phyloP scores from a whole-genome alignment of 2,888 invertebrate species.

The Cremastobaeus sp. region DNA sequence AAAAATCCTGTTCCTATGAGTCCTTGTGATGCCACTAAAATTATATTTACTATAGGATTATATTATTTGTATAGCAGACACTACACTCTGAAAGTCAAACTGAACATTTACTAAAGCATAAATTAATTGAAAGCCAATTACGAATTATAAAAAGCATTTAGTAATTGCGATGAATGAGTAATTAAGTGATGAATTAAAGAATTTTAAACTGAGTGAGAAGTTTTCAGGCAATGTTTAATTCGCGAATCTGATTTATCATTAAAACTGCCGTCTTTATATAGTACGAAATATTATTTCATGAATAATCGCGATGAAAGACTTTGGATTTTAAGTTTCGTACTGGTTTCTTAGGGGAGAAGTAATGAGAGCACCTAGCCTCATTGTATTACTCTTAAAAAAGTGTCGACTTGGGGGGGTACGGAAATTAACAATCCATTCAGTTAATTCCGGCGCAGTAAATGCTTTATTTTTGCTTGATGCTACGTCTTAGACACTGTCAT shows the following conservation, averaged over 20 bases:
- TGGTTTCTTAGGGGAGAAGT: background rate
- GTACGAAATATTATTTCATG: constrained; percentile 6
- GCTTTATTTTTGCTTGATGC: constrained; percentile 24
- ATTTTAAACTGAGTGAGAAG: no score
- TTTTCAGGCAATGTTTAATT: background rate
- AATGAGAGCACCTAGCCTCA: background rate
- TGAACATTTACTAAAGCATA: no score
- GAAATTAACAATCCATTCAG: constrained; percentile 43
- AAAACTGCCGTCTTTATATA: no score
- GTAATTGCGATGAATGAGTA: no score
- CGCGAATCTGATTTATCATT: background rate
- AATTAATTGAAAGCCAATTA: no score
- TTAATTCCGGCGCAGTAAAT: constrained; percentile 35
- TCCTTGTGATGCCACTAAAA: no score
- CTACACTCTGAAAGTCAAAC: no score
- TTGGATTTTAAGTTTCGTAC: constrained; percentile 14
- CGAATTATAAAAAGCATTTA: no score
- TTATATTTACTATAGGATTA: no score
- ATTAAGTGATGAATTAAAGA: no score
- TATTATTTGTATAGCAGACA: no score
- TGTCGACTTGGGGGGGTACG: constrained; percentile 12
- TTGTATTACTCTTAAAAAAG: constrained; percentile 23
- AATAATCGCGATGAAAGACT: constrained; percentile 5
- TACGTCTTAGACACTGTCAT: constrained; percentile 17
- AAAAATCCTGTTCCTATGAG: no score